A percentile compares a stretch with the other conserved stretches of the same genome.
Conservation (phyloP, 2,113 vertebrate genomes). For the Felis chaus region DNA sequence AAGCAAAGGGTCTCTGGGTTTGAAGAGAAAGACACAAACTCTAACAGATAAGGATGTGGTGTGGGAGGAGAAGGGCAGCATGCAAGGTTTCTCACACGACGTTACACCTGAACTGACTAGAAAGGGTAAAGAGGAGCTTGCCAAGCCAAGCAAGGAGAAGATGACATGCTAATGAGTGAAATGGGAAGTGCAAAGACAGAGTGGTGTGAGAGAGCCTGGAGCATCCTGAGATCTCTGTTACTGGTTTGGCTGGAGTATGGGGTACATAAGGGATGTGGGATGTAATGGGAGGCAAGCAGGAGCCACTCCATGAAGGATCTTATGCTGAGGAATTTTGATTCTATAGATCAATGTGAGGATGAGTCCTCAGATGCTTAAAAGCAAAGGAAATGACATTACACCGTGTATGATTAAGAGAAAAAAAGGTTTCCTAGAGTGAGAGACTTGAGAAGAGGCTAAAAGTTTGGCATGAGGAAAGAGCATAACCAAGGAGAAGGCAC, state of each 20-base stretch:
- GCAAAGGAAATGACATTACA: not conserved
- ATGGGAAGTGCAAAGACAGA: too few relatives aligned
- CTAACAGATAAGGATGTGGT: not conserved
- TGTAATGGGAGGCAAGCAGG: not conserved
- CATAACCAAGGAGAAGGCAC: not conserved
- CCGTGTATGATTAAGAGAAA: not conserved
- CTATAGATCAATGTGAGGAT: not conserved
- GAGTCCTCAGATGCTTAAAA: not conserved
- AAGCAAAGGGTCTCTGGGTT: not conserved
- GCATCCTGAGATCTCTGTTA: not conserved
- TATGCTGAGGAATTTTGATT: not conserved
- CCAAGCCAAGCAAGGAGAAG: not conserved
- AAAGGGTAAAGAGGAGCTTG: not conserved
- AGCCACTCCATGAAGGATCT: not conserved
- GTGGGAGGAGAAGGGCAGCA: fast-evolving
- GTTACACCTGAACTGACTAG: not conserved
- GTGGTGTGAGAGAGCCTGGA: not conserved
- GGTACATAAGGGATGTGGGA: not conserved
- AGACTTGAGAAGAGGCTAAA: not conserved
- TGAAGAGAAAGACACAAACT: not conserved
- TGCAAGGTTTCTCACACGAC: not conserved
- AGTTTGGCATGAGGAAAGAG: not conserved
- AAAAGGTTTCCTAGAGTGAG: not conserved
- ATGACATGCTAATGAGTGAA: not conserved
- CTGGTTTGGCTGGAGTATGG: not conserved